phyloP scores from a whole-genome alignment of 1,140 invertebrate genomes.

The Brachionus asplanchnoidis region DNA sequence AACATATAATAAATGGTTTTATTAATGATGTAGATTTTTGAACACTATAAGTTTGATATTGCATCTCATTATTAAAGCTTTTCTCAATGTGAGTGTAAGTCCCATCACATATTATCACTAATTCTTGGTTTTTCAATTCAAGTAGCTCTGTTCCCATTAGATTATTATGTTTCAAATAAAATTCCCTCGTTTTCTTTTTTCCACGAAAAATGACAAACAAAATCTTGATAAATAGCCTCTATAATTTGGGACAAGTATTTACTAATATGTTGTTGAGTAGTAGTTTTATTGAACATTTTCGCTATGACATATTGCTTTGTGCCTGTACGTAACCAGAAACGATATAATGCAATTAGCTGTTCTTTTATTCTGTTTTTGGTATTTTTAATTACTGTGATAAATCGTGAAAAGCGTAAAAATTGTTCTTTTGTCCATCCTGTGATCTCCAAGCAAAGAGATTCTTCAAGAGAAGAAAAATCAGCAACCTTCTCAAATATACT shows the following conservation, averaged over 20 bases:
- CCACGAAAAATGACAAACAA: background rate
- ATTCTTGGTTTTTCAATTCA: background rate
- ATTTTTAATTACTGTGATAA: conserved; percentile 1
- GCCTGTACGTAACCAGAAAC: conserved; percentile 1
- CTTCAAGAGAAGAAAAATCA: background rate
- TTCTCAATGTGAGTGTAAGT: background rate
- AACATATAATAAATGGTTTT: conserved; percentile 9
- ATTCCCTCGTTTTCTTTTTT: background rate
- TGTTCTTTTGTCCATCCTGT: background rate
- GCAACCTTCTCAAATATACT: background rate
- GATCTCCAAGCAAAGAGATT: background rate
- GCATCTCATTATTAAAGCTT: conserved; percentile 4
- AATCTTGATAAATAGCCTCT: conserved; percentile 10
- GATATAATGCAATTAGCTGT: background rate
- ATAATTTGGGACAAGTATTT: background rate
- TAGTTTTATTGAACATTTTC: background rate
- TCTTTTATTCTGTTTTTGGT: background rate
- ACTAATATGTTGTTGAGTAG: background rate
- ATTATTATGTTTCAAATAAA: background rate
- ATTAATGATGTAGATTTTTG: background rate
- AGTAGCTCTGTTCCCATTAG: background rate
- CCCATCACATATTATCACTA: background rate
- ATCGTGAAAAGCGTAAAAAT: background rate
- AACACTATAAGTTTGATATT: background rate
- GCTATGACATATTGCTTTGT: background rate